Evolutionary conservation across 2,113 vertebrate genomes (phyloP).

Genomic region (Bubo scandiacus): DNA sequence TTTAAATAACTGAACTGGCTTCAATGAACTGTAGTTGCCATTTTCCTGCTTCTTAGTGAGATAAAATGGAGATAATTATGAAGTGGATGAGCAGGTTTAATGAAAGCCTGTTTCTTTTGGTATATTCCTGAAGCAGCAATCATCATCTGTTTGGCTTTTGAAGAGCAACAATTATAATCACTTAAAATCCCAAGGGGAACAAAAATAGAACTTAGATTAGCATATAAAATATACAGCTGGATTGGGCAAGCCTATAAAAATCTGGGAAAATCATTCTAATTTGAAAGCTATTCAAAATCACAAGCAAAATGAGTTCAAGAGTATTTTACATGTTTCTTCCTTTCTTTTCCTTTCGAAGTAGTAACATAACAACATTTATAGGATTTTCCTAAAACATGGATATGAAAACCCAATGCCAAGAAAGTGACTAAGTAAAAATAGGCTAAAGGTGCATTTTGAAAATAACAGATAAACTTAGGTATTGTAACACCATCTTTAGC

Average conservation of each 20-base stretch:
- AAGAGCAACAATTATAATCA: conserved; percentile 92
- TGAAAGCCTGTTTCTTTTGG: conserved; percentile 86
- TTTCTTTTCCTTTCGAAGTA: conserved; percentile 58
- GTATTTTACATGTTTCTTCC: conserved; percentile 74
- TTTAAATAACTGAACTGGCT: conserved; percentile 81
- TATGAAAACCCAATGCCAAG: conserved; percentile 38
- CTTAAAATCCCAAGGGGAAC: conserved; percentile 84
- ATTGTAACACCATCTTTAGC: background rate
- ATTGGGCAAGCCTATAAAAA: conserved; percentile 82
- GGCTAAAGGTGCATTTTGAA: conserved; percentile 23
- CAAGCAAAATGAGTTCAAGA: conserved; percentile 75
- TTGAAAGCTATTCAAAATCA: conserved; percentile 81
- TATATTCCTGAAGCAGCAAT: conserved; percentile 87
- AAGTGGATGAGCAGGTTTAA: conserved; percentile 87
- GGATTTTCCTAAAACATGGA: conserved; percentile 73
- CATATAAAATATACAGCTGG: conserved; percentile 90
- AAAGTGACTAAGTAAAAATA: conserved; percentile 22
- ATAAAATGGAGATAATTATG: conserved; percentile 85
- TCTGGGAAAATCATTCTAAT: conserved; percentile 78
- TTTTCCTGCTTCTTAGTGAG: conserved; percentile 75
- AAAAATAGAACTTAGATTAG: conserved; percentile 87
- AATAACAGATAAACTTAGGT: background rate
- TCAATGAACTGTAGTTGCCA: conserved; percentile 78
- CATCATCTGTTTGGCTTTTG: conserved; percentile 88
- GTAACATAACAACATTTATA: conserved; percentile 65